Conservation (phyloP, 2,797 vertebrate genomes). For the Petrocephalus sullivani region DNA sequence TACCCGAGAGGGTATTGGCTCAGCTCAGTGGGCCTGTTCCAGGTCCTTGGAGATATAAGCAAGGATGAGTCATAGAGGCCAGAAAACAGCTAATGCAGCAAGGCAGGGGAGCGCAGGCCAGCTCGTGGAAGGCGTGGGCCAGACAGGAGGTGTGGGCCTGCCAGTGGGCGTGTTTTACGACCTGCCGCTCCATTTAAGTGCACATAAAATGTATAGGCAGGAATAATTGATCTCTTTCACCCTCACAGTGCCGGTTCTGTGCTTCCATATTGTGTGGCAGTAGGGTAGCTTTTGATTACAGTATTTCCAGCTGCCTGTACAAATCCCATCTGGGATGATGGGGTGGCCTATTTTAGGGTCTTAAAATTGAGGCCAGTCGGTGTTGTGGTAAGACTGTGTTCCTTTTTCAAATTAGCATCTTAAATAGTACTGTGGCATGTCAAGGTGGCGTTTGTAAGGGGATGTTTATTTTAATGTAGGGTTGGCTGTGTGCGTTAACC, state of each 20-base stretch:
- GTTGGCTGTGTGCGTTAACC: background rate
- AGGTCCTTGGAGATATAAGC: background rate
- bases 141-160: conserved; percentile 60
- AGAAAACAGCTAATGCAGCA: background rate
- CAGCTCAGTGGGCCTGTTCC: background rate
- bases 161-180: conserved; percentile 60
- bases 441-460: background rate
- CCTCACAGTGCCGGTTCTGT: conserved; percentile 42
- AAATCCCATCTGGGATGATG: background rate
- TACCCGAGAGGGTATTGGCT: background rate
- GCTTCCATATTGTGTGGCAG: conserved; percentile 34
- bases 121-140: conserved; percentile 30
- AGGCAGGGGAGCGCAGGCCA: background rate
- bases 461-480: background rate
- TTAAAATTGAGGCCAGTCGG: background rate
- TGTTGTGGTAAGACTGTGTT: background rate
- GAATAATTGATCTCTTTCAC: conserved; percentile 61
- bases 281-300: conserved; percentile 38
- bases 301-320: background rate
- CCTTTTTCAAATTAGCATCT: background rate
- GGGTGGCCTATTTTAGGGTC: background rate
- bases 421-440: background rate
- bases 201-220: conserved; percentile 61
- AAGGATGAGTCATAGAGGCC: background rate
- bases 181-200: conserved; percentile 62